Evolutionary conservation across 2,888 invertebrate genomes (phyloP), one percentile per base, ranked within the genome.

Genomic region (Cyclophora albipunctata): DNA sequence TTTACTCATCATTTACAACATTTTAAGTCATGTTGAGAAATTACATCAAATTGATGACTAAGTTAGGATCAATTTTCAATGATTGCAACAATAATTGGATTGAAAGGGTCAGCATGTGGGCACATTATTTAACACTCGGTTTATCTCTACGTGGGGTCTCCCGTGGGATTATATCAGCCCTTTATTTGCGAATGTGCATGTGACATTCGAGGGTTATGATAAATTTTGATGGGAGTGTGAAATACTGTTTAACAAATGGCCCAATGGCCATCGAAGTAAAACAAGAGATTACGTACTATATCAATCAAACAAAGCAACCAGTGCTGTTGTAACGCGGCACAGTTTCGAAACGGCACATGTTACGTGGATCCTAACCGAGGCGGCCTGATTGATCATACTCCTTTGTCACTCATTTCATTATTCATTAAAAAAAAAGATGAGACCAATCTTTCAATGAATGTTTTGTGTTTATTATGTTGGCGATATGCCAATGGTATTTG

Each of bases 111-210:
- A 69, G 64, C 79, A 85, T 86, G 85, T 79, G 85, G 87, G 86
- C 74, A 77, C 64, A 85, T 81, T 83, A 82, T 84, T 74, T 69
- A 66, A 66, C 62, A 69, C 66, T 71, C 4, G 5, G 67, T 73
- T 79, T 81, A 83, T 83, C 82, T 75, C 86, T 68, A 71, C 79
- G 81, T 79, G 86, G 87, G 86, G 86, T 78, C 80, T 64, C 78
- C 86, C 87, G 84, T 86, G 87, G 85, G 85, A 86, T 75, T 75
- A 65, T 70, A 59, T 56, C 75, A 79, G 83, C 84, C 84, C 80
- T 84, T 77, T 68, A 62, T 50, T 63, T 57, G 54, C 49, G 46
- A 54, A 47, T 55, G 4, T 5, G n/a, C 48, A 47, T 50, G 53
- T 54, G 51, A 54, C 53, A 48, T 45, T 47, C 45, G 44, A 45